A percentile compares a stretch with the other conserved stretches of the same genome.
phyloP scores from a whole-genome alignment of 2,888 invertebrate species.

The Ametastegia equiseti region DNA sequence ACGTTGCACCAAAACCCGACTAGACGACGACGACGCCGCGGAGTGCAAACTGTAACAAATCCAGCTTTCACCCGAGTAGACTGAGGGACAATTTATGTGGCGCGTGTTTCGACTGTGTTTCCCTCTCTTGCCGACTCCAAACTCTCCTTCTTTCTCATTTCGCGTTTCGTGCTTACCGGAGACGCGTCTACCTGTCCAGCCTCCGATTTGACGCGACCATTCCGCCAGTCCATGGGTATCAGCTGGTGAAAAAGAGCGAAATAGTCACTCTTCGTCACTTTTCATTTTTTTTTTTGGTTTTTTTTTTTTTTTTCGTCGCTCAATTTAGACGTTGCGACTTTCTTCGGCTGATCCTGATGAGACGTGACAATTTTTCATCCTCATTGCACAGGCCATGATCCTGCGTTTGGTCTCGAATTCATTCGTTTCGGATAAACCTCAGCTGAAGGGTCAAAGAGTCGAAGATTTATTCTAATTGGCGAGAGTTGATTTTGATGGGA shows the following conservation, averaged over 20 bases:
- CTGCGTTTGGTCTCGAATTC: no score
- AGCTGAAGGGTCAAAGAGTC: no score
- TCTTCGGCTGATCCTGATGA: no score
- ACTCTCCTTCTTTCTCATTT: constrained; percentile 1
- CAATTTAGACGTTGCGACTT: no score
- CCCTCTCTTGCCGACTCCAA: constrained; percentile 48
- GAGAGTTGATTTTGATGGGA: no score
- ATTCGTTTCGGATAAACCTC: no score
- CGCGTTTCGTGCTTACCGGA: not conserved
- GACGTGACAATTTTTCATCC: no score
- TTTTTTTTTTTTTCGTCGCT: no score
- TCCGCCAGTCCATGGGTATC: not conserved
- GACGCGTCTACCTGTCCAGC: not conserved
- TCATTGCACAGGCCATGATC: no score
- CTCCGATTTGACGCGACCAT: not conserved
- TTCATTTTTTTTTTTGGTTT: no score
- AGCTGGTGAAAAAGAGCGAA: not conserved
- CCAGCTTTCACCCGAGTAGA: constrained; percentile 75
- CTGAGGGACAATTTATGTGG: constrained; percentile 75
- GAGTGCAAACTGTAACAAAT: constrained; percentile 76
- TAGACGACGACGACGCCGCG: constrained; percentile 65
- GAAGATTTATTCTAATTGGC: no score
- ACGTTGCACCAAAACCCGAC: constrained; percentile 56
- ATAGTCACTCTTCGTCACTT: no score
- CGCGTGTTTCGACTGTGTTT: constrained; percentile 68